Evolutionary conservation across 1,140 invertebrate genomes (phyloP).

Genomic region (Lepidurus packardi): DNA sequence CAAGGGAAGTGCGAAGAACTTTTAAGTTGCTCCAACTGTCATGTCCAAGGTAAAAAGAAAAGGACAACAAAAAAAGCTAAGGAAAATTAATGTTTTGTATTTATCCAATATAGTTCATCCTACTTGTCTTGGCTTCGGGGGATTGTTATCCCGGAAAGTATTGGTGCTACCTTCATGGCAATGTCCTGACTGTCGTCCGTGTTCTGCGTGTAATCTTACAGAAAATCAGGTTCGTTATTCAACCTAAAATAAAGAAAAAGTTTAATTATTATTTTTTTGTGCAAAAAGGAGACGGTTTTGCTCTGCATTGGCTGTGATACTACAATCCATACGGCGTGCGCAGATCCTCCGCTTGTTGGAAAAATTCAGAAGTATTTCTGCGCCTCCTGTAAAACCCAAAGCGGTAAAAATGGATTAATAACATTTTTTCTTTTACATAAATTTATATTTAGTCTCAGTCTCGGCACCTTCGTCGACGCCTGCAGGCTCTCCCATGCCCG

Average conservation of each 20-base stretch:
- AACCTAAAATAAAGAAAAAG: neutral
- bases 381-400: conserved; percentile 8
- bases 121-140: conserved; percentile 47
- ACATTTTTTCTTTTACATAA: neutral
- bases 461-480: conserved; percentile 22
- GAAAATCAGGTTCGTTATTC: conserved; percentile 26
- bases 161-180: conserved; percentile 45
- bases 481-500: conserved; percentile 23
- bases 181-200: conserved; percentile 49
- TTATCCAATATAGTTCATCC: conserved; percentile 46
- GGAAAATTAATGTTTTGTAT: neutral
- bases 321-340: conserved; percentile 71
- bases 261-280: conserved; percentile 36
- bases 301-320: conserved; percentile 76
- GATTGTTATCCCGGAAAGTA: conserved; percentile 42
- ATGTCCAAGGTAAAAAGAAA: conserved; percentile 60
- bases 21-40: conserved; percentile 70
- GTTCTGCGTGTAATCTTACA: conserved; percentile 43
- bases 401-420: neutral
- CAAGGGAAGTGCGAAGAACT: conserved; percentile 59
- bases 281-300: conserved; percentile 58
- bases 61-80: neutral
- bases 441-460: neutral
- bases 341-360: conserved; percentile 46
- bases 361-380: conserved; percentile 35